Evolutionary conservation across 2,888 invertebrate genomes (phyloP), one percentile per base, ranked within the genome.

Genomic region (Uloborus plumipes): DNA sequence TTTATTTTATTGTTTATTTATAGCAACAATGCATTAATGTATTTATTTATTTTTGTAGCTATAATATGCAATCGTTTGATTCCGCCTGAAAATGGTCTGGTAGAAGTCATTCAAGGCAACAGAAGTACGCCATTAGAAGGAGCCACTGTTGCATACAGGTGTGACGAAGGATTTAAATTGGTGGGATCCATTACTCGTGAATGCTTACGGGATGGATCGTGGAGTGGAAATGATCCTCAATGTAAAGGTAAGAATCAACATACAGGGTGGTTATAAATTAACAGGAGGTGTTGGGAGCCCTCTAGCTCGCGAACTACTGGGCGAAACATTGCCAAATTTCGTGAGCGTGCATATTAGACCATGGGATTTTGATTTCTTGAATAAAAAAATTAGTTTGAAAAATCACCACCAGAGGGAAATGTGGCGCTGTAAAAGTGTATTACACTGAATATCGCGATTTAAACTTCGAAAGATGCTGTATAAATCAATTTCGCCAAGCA

Each of bases 211-310:
- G 80, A 84, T 59, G 84, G 84, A 58, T 66, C 72, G 1, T 84
- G 84, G 84, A 81, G 81, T 81, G 81, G 73, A n/a, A 64, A 64
- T 20, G 49, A 55, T 31, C 84, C 84, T 0, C 49, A 81, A 55
- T 84, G 84, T 50, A 69, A 70, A 69, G 77, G 84, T 84, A 61
- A 65, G 77, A 31, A 69, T 20, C 13, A 39, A 4, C 39, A 11
- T 39, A 39, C 39, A 39, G 3, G n/a, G n/a, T n/a, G n/a, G n/a
- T n/a, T n/a, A n/a, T n/a, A n/a, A n/a, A n/a, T n/a, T n/a, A n/a
- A n/a, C n/a, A n/a, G n/a, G n/a, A n/a, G n/a, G n/a, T n/a, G n/a
- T n/a, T n/a, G n/a, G n/a, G n/a, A n/a, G n/a, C n/a, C n/a, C n/a
- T n/a, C n/a, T n/a, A n/a, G n/a, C n/a, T n/a, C n/a, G n/a, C n/a